Evolutionary conservation across 2,888 invertebrate genomes (phyloP).

Genomic region (Tineola bisselliella): DNA sequence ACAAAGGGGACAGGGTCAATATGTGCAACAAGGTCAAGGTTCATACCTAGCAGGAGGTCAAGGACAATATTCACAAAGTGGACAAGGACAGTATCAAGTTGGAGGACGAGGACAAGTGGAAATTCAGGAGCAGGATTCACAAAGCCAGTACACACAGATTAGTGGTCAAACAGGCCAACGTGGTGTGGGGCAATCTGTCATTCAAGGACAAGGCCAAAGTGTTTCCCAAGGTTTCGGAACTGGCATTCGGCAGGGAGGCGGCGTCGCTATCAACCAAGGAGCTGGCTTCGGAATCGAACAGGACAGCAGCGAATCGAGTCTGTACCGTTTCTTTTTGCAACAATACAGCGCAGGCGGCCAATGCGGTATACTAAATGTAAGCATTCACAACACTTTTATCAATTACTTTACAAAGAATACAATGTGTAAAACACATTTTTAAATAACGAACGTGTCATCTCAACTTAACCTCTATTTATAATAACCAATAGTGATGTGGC

Average conservation of each 20-base stretch:
- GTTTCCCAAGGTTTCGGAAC: conserved; percentile 23
- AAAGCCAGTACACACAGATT: not conserved
- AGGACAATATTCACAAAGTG: conserved; percentile 22
- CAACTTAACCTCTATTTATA: conserved; percentile 10
- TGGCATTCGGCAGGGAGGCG: conserved; percentile 19
- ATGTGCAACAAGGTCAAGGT: conserved; percentile 14
- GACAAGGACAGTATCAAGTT: conserved; percentile 25
- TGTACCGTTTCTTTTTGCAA: conserved; percentile 37
- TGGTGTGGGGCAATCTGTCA: not conserved
- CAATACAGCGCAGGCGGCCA: conserved; percentile 39
- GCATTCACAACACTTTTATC: conserved; percentile 21
- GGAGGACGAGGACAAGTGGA: conserved; percentile 29
- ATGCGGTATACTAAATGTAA: conserved; percentile 51
- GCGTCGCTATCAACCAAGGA: conserved; percentile 23
- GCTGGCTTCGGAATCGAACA: conserved; percentile 32
- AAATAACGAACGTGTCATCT: not conserved
- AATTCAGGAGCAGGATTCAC: conserved; percentile 19
- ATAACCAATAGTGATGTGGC: not conserved
- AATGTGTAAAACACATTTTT: not conserved
- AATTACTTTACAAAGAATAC: not conserved
- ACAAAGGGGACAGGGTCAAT: conserved; percentile 15
- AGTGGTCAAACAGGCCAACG: not conserved
- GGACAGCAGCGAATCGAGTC: conserved; percentile 30
- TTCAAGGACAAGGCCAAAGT: conserved; percentile 22
- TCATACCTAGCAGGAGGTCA: conserved; percentile 13